A percentile compares a stretch with the other conserved stretches of the same genome.
Conservation (phyloP, 1,140 invertebrate species). For the Lordiphosa clarofinis region DNA sequence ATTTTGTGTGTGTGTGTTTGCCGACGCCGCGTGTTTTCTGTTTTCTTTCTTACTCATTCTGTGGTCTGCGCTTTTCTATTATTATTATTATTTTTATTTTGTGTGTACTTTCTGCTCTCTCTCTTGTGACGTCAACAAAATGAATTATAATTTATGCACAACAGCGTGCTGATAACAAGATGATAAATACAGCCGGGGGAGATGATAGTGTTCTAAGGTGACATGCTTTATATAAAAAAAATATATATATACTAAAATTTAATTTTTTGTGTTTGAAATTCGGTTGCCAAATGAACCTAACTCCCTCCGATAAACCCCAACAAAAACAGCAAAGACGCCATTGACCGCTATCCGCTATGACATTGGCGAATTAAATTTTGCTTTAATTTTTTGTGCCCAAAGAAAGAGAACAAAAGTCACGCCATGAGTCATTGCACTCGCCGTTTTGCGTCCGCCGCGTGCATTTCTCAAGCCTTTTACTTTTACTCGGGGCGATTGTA, state of each 20-base stretch:
- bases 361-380: constrained; percentile 50
- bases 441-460: not conserved
- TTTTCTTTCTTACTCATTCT: constrained; percentile 11
- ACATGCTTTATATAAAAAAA: too few relatives aligned
- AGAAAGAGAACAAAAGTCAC: constrained; percentile 76
- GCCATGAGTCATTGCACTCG: constrained; percentile 69
- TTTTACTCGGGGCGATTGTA: constrained; percentile 41
- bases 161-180: constrained; percentile 31
- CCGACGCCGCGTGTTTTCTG: constrained; percentile 4
- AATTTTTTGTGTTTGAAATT: too few relatives aligned
- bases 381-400: constrained; percentile 38
- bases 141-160: too few relatives aligned
- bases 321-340: constrained; percentile 26
- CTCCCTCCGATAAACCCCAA: constrained; percentile 3
- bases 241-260: too few relatives aligned
- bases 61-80: constrained; percentile 23
- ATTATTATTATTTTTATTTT: too few relatives aligned
- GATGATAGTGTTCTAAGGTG: too few relatives aligned
- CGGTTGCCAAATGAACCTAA: not conserved
- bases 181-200: constrained; percentile 17
- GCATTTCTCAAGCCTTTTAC: constrained; percentile 50
- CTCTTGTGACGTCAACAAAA: constrained; percentile 2
- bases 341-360: constrained; percentile 66
- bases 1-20: constrained; percentile 6
- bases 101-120: too few relatives aligned